Evolutionary conservation across 2,888 invertebrate species (phyloP).

Genomic region (Agriopis marginaria): DNA sequence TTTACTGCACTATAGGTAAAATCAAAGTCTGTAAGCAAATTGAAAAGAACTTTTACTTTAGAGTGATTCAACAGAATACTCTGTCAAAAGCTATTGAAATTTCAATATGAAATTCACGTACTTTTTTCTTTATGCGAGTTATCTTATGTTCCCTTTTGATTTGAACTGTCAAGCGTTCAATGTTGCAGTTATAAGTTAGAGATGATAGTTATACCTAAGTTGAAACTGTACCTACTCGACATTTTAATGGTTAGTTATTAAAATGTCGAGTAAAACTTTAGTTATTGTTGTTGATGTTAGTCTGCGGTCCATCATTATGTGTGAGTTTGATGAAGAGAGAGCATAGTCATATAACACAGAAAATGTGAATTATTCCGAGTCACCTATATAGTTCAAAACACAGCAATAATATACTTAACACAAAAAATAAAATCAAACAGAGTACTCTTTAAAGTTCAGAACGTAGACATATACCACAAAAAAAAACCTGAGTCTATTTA

Average conservation of each 20-base stretch:
- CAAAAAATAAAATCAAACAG: too few relatives aligned
- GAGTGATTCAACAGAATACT: constrained; percentile 9
- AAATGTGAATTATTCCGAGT: too few relatives aligned
- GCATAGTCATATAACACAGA: too few relatives aligned
- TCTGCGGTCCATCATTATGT: neutral
- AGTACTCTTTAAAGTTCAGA: too few relatives aligned
- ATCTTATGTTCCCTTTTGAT: constrained; percentile 1
- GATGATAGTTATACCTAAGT: too few relatives aligned
- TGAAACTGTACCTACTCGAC: neutral
- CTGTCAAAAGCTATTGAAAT: constrained; percentile 32
- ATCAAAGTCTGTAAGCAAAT: constrained; percentile 6
- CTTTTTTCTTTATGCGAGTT: neutral
- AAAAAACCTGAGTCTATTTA: too few relatives aligned
- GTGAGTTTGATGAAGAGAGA: too few relatives aligned
- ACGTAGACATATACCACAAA: too few relatives aligned
- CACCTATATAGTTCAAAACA: too few relatives aligned
- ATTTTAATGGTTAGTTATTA: neutral
- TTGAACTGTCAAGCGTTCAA: constrained; percentile 2
- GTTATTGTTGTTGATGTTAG: neutral
- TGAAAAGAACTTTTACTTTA: constrained; percentile 24
- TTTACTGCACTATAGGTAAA: constrained; percentile 16
- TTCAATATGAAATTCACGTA: constrained; percentile 15
- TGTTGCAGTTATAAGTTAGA: constrained; percentile 14
- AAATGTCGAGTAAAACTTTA: too few relatives aligned
- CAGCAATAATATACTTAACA: too few relatives aligned